Conservation (phyloP, 2,797 vertebrate genomes). For the Acrocephalus scirpaceus region DNA sequence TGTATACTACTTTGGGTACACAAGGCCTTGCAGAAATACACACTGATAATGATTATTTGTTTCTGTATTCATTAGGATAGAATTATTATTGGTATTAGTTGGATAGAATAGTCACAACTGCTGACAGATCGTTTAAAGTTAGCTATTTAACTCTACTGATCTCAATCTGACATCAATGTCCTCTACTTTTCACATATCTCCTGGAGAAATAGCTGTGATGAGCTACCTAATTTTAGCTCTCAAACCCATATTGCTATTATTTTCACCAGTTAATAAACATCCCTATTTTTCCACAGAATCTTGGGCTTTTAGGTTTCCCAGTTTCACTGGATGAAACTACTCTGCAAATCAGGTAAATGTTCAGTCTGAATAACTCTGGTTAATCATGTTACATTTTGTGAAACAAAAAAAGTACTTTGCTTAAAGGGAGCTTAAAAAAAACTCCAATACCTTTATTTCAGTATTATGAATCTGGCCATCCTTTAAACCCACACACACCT, state of each 20-base stretch:
- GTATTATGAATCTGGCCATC: neutral
- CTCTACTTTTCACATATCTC: neutral
- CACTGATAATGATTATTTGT: neutral
- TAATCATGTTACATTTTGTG: neutral
- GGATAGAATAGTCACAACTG: neutral
- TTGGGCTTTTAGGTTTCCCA: accelerated
- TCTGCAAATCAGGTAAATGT: neutral
- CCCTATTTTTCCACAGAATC: neutral
- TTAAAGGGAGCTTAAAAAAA: neutral
- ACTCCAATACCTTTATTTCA: neutral
- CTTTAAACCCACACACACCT: neutral
- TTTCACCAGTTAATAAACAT: neutral
- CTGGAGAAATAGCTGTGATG: neutral
- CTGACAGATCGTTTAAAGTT: neutral
- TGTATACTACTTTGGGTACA: neutral
- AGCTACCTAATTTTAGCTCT: neutral
- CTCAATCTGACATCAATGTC: neutral
- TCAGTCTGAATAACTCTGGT: neutral
- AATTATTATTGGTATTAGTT: neutral
- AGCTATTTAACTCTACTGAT: neutral
- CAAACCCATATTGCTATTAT: neutral
- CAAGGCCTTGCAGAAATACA: neutral
- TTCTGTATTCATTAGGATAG: neutral
- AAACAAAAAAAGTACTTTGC: neutral
- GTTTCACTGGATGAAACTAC: neutral